Evolutionary conservation across 2,113 vertebrate genomes (phyloP), one percentile per base, ranked within the genome.

Genomic region (Hoplias malabaricus): DNA sequence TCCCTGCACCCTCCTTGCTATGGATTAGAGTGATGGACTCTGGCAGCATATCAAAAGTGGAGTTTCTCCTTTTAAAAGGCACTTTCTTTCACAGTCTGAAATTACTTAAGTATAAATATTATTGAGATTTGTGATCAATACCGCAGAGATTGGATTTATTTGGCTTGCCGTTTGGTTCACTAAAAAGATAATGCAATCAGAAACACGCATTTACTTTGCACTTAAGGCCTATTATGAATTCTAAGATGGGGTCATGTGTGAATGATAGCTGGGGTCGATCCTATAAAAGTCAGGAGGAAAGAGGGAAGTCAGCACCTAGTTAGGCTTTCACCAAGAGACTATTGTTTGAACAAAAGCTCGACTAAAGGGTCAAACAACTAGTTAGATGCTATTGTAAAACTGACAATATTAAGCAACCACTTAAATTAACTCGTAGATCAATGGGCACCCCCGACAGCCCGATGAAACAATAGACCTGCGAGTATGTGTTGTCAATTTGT

Each of bases 21-120:
- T 70, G 38, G 50, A 63, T 78, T 71, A 71, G 36, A 78, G 67
- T 53, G 56, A 78, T 78, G 23, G 69, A 80, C 53, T 23, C 46
- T 63, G 59, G 36, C 40, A 77, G 33, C 27, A 19, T 21, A 65
- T 56, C 34, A 80, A 42, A 73, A 33, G 77, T 72, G 38, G 57
- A 62, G 73, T 1, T 54, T 57, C 29, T 65, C 27, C 12, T 57
- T 76, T 63, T 67, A 72, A 25, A 75, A 31, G 61, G 66, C 65
- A 42, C 23, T 38, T 2, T 46, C 8, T 48, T 42, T 73, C 27
- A 69, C 23, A 21, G n/a, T 33, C 61, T 36, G 19, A 33, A 27
- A 59, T 61, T 72, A 19, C 23, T 16, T 57, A 62, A 3, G 29
- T 50, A 43, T 69, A 63, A 65, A 59, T 29, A 38, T 65, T 78